Evolutionary conservation across 2,797 vertebrate genomes (phyloP), one percentile per base, ranked within the genome.

Genomic region (Meda fulgida): DNA sequence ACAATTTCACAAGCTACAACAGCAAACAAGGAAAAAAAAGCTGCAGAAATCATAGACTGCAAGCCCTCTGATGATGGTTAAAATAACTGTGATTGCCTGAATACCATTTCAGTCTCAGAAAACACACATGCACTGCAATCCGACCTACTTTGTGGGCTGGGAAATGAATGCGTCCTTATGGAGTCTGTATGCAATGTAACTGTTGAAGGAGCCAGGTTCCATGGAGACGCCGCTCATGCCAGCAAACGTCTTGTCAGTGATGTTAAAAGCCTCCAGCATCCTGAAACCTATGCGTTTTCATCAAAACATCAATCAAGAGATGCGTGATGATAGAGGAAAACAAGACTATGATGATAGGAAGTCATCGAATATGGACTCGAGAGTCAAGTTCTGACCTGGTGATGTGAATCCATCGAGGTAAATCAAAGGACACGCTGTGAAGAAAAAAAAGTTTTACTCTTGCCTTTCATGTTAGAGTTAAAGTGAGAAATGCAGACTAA

Each of bases 351-450:
- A 26, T 40, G 23, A 78, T 7, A 26, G 23, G 55, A n/a, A 43
- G 31, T 29, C 31, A 55, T 31, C 18, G 4, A 75, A 55, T 48
- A 23, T 77, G 84, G 76, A 67, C 14, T 77, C 16, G 34, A 34
- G 34, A 70, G 36, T 69, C 89, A 66, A 80, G 85, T 88, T 88
- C 95, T 94, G 95, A 99, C 98, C 98, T 92, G 98, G 98, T 84
- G 98, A 98, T 87, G 98, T 99, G 88, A 97, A 99, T 89, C 98
- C 98, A 84, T 98, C 95, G 93, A 99, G 96, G 92, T 98, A 99
- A 94, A 99, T 99, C 89, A 99, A 96, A 89, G 98, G 98, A 78
- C 98, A 99, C 92, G 96, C 98, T 99, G 92, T 88, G 95, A 95
- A 88, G 87, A 81, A 75, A 86, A 72, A 86, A 31, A 67, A 14